Base-by-base conservation (phyloP, 1,140 invertebrate species). In the Microplitis demolitor region DNA sequence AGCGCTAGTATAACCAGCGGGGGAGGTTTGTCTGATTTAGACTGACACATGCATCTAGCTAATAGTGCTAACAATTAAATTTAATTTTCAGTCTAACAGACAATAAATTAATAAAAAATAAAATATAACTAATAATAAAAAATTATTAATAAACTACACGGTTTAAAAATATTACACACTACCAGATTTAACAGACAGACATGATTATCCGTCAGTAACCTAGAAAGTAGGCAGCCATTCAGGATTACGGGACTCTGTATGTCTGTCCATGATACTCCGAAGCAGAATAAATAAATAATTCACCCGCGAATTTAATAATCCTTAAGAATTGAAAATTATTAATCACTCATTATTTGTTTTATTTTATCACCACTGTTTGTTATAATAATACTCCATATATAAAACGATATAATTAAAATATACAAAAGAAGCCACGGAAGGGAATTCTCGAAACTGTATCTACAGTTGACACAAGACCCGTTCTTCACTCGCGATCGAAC, bases 171-270 rank as follows among this genome's bases (percentile, higher is more conserved):
- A 54, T 54, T n/a, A 16, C 13, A 14, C 16, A 54, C 13, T 54
- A 54, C 5, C 14, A 54, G 14, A 56, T 31, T 67, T 33, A 67
- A 33, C 6, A 60, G 6, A 62, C 35, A 54, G 63, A 66, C 71
- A 45, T 45, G 58, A 13, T 62, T 77, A 77, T 81, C 77, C 79
- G 81, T 79, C 80, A 83, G 80, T 83, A 84, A 84, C 82, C 82
- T 84, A 84, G 82, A 84, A 84, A 84, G 82, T 79, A 76, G 78
- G 79, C 80, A 79, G 81, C 82, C 82, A 83, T 84, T 83, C 82
- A 79, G 79, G 80, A 84, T 84, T 83, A 83, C 83, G 82, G 82
- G 80, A 82, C 76, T 80, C 71, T 70, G 80, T 79, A 73, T 76
- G 77, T 53, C 76, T 73, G 78, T 81, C 76, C 75, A 73, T 53